Evolutionary conservation across 1,140 invertebrate species (phyloP), one percentile per base, ranked within the genome.

Genomic region (Phenacoccus solenopsis): DNA sequence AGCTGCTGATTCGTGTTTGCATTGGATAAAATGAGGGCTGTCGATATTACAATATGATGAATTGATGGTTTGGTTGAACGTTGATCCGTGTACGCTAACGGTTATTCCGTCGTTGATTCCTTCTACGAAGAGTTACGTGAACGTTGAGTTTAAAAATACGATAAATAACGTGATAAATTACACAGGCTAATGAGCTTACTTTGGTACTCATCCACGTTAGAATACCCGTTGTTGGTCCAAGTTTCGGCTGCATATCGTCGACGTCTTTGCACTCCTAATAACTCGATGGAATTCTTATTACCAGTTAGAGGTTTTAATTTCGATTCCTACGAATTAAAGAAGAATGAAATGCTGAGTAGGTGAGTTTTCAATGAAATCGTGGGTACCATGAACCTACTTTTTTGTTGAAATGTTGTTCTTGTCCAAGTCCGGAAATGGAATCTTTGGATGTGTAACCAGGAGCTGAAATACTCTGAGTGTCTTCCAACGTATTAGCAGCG

Each of bases 1-100:
- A 16, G 59, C 59, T 64, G 59, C 59, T 25, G 59, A 24, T 27
- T 20, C 59, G 21, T 64, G 59, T 64, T 64, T 64, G 59, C 59
- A 64, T 27, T 64, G 59, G 9, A 27, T 27, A 27, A 25, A 22
- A 24, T 24, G 21, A 64, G 22, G 21, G 4, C 21, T 64, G 22
- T 64, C 59, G 16, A 64, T 27, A 16, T 64, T 64, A 16, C 59
- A 64, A 16, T 64, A 64, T 16, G 59, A 64, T 5, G 59, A 64
- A 24, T 64, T 64, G 12, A 64, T 64, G 4, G 59, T 64, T 64
- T 64, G 59, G 22, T 64, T 64, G 22, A 64, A 64, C 2, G 2
- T 24, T 1, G 59, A 64, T 13, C 59, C 59, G 16, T 25, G 25
- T 16, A 64, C 59, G 22, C 22, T 64, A 20, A 64, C 59, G 4